phyloP scores from a whole-genome alignment of 2,888 invertebrate species.

The Hirtodrosophila histrioides region DNA sequence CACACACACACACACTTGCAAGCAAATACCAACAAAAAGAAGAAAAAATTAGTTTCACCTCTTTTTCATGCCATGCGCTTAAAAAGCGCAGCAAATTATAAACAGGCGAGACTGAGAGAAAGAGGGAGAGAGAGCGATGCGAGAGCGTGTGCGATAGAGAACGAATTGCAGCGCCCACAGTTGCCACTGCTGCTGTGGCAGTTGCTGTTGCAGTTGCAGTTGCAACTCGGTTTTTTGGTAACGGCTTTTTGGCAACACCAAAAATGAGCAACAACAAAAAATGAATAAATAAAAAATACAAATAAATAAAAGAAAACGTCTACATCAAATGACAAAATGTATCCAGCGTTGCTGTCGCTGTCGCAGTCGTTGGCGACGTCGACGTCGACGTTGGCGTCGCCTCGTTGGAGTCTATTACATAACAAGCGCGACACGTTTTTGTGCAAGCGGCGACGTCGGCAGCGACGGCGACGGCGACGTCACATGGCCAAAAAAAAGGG shows the following conservation, averaged over 20 bases:
- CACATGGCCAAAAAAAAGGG: conserved; percentile 72
- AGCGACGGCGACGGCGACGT: conserved; percentile 12
- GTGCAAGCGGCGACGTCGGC: conserved; percentile 38
- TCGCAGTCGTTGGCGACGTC: conserved; percentile 27
- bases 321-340: conserved; percentile 53
- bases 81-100: conserved; percentile 77
- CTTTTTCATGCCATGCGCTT: conserved; percentile 72
- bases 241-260: conserved; percentile 57
- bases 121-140: conserved; percentile 11
- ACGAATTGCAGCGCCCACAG: conserved; percentile 64
- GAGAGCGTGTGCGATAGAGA: conserved; percentile 4
- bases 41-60: conserved; percentile 76
- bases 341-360: conserved; percentile 20
- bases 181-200: conserved; percentile 28
- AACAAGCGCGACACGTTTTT: conserved; percentile 63
- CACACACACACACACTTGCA: conserved; percentile 31
- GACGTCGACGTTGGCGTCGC: conserved; percentile 14
- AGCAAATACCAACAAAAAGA: conserved; percentile 23
- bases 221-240: conserved; percentile 41
- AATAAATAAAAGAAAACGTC: conserved; percentile 58
- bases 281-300: conserved; percentile 34
- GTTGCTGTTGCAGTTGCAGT: conserved; percentile 45
- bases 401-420: conserved; percentile 50
- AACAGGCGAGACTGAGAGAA: conserved; percentile 56
- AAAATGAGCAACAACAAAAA: conserved; percentile 41